Conservation (phyloP, 2,888 invertebrate species). For the Cynaeus angustus region DNA sequence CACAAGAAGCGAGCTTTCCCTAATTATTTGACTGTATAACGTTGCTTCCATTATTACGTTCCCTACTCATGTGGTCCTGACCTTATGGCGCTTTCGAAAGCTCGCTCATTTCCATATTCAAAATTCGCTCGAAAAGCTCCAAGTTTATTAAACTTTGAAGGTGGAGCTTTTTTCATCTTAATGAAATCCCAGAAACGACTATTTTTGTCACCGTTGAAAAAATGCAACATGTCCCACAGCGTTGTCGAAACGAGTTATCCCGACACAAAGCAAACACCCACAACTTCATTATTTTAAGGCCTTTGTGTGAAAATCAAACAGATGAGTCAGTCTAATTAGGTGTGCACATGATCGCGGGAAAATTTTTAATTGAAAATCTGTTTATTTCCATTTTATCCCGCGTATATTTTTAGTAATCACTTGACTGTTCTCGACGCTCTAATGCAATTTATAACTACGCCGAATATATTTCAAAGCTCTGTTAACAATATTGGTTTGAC, state of each 20-base stretch:
- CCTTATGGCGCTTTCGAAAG: slow-evolving; percentile 21
- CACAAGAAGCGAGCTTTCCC: neutral
- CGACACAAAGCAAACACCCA: slow-evolving; percentile 16
- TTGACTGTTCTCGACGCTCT: slow-evolving; percentile 36
- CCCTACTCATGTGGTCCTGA: slow-evolving; percentile 20
- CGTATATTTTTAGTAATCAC: slow-evolving; percentile 45
- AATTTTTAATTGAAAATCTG: slow-evolving; percentile 47
- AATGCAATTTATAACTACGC: slow-evolving; percentile 33
- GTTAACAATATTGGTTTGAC: slow-evolving; percentile 45
- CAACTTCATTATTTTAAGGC: slow-evolving; percentile 25
- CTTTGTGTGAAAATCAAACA: slow-evolving; percentile 40
- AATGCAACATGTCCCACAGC: neutral
- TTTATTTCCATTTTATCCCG: slow-evolving; percentile 39
- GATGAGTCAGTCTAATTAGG: slow-evolving; percentile 37
- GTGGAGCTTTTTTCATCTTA: slow-evolving; percentile 2
- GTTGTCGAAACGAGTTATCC: slow-evolving; percentile 9
- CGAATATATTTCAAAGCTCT: slow-evolving; percentile 33
- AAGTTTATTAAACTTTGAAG: slow-evolving; percentile 38
- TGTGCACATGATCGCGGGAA: slow-evolving; percentile 32
- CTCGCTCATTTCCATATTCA: slow-evolving; percentile 43
- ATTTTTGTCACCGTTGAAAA: neutral
- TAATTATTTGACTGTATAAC: slow-evolving; percentile 12
- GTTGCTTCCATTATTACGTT: slow-evolving; percentile 24
- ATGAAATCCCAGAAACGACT: neutral
- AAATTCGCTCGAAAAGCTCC: slow-evolving; percentile 14